phyloP scores from a whole-genome alignment of 2,888 invertebrate species.

The Teleogryllus oceanicus region DNA sequence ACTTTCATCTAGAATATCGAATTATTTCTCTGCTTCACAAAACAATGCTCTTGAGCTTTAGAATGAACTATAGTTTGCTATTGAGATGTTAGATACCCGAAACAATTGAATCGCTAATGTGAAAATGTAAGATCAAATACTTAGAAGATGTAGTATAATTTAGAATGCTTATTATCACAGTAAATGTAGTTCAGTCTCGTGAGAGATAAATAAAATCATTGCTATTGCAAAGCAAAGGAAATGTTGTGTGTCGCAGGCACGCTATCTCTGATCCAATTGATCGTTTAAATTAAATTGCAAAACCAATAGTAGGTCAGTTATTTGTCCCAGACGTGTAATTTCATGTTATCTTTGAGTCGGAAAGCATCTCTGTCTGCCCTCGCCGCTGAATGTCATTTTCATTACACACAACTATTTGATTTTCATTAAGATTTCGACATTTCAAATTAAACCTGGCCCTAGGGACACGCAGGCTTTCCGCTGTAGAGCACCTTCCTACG shows the following conservation, averaged over 20 bases:
- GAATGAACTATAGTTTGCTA: too few species aligned
- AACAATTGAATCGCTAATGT: too few species aligned
- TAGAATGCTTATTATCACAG: too few species aligned
- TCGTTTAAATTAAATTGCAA: constrained; percentile 1
- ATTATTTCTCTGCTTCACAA: too few species aligned
- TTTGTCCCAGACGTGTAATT: not conserved
- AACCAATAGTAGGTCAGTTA: not conserved
- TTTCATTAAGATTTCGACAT: constrained; percentile 18
- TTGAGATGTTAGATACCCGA: too few species aligned
- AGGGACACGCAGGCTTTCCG: too few species aligned
- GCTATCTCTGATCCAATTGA: not conserved
- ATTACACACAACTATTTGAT: not conserved
- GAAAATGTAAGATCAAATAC: too few species aligned
- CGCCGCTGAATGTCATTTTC: not conserved
- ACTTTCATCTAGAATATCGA: too few species aligned
- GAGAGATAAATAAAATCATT: not conserved
- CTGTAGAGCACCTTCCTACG: too few species aligned
- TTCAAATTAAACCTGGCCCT: not conserved
- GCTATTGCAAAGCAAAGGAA: not conserved
- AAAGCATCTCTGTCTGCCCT: not conserved
- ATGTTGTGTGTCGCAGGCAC: not conserved
- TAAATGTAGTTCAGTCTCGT: too few species aligned
- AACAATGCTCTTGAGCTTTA: too few species aligned
- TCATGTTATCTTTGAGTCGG: not conserved
- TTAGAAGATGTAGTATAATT: too few species aligned